phyloP scores from a whole-genome alignment of 35 echinoderm and acorn worm species.

The Lytechinus pictus region DNA sequence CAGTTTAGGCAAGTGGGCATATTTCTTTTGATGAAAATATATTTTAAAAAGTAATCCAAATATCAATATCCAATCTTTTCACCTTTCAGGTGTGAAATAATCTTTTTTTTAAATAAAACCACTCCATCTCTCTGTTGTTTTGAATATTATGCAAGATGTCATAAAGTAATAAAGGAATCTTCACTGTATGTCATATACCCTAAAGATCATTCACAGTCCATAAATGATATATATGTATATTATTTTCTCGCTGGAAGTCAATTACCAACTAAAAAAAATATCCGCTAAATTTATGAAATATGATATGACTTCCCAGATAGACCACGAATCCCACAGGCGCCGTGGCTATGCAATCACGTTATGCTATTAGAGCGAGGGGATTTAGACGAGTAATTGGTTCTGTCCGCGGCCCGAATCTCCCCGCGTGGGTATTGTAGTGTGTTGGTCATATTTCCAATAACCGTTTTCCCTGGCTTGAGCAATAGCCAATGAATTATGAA shows the following conservation, averaged over 20 bases:
- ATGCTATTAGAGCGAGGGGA: neutral
- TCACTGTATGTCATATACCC: too few species aligned
- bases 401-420: neutral
- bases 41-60: too few species aligned
- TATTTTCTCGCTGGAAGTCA: neutral
- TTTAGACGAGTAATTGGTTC: constrained; percentile 23
- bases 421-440: neutral
- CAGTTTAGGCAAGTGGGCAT: too few species aligned
- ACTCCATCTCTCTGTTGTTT: too few species aligned
- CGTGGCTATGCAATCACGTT: neutral
- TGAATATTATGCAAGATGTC: too few species aligned
- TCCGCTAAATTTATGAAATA: neutral
- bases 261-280: neutral
- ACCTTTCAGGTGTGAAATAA: too few species aligned
- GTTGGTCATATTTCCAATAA: neutral
- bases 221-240: neutral
- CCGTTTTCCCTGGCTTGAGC: neutral
- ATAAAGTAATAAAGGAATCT: too few species aligned
- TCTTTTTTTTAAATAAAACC: too few species aligned
- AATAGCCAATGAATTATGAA: neutral
- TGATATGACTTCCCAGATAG: neutral
- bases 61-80: too few species aligned
- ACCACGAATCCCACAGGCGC: neutral
- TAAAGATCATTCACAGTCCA: neutral
- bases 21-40: too few species aligned